These are phyloP conservation scores for Cricetomys ansorgei DNA, from an alignment of 2,113 vertebrate genomes.

Conservation along the genomic window DNA sequence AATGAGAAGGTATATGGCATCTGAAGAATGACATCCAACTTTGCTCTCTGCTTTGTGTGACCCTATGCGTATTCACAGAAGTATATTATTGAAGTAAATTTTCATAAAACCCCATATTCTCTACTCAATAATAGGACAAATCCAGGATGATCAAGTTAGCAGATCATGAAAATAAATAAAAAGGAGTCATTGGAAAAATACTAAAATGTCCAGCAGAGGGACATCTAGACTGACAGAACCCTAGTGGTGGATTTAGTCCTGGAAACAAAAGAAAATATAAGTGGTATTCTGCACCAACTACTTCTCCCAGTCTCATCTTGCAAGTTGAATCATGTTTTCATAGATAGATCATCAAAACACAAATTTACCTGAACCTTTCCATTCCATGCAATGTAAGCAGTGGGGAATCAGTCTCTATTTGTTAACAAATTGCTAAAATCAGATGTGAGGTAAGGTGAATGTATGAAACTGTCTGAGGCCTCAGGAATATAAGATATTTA, in stretches of 20 bases:
- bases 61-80: no score
- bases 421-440: not conserved
- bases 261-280: not conserved
- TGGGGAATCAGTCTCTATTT: not conserved
- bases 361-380: not conserved
- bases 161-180: not conserved
- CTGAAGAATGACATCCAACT: not conserved
- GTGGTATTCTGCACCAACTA: not conserved
- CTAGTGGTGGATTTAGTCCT: accelerated
- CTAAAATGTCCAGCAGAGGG: not conserved
- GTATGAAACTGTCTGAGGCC: not conserved
- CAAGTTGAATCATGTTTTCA: no score
- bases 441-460: not conserved
- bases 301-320: not conserved
- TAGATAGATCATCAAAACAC: not conserved
- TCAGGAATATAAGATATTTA: not conserved
- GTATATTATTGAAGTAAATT: not conserved
- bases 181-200: not conserved
- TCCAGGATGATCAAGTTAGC: not conserved
- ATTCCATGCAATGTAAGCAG: not conserved
- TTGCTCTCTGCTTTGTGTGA: not conserved
- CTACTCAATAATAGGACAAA: not conserved
- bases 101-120: not conserved
- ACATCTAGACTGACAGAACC: not conserved
- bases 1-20: not conserved